Evolutionary conservation across 2,797 vertebrate genomes (phyloP), one percentile per base, ranked within the genome.

Genomic region (Coregonus ussuriensis): DNA sequence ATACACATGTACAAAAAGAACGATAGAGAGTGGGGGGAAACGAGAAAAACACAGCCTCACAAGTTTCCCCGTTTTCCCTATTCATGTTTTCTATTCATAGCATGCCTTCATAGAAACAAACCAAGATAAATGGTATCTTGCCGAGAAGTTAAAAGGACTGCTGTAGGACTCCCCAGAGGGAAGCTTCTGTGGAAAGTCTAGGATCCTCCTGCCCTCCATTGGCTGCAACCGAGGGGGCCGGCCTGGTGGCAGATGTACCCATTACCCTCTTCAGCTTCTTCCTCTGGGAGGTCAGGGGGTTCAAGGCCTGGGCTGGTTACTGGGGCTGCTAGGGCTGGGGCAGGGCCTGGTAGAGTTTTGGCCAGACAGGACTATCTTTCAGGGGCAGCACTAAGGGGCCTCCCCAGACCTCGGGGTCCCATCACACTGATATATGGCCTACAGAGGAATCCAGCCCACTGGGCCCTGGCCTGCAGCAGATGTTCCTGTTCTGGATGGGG

Each of bases 71-170:
- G 72, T 75, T 77, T 73, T 65, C 56, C 76, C 69, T 81, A 52
- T 83, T 81, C 70, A 67, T 82, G 73, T 77, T 75, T 65, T 77
- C 68, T 75, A 53, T 81, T 78, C 75, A 54, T 68, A 80, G 80
- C 15, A 51, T 21, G 73, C 71, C 80, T 25, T 18, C 74, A 37
- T 72, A 41, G 68, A 78, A 76, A 78, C 33, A 69, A 68, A 54
- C 41, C 41, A 47, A 63, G 74, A 77, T 29, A 74, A 72, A 54
- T 74, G 71, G 77, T 71, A 70, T 81, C 65, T 81, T 79, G 79
- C 79, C 25, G 83, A 77, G 72, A 84, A 83, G 77, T 82, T 87
- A 78, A 89, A 85, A 86, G 88, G 67, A 13, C 74, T 79, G 80
- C 54, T 74, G 74, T 79, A 47, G 53, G 74, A 77, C 82, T 83